Percentiles rank a stretch among this genome's conserved stretches.
Evolutionary conservation across 2,797 vertebrate genomes (phyloP).

Genomic region (Rhinoraja longicauda): DNA sequence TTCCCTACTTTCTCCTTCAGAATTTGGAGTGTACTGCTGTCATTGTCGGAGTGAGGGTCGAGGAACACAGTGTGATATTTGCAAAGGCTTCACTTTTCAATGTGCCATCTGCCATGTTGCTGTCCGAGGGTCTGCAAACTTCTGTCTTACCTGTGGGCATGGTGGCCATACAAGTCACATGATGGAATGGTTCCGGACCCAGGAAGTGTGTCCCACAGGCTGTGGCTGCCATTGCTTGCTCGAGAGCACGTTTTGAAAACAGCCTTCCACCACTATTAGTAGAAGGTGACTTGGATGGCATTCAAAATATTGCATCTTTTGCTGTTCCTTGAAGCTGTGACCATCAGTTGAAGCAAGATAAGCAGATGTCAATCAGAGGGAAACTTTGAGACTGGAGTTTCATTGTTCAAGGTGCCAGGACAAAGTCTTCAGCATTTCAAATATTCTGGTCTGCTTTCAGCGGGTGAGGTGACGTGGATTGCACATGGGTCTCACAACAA

Average conservation of each 20-base stretch:
- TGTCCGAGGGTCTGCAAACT: constrained; percentile 88
- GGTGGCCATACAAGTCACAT: constrained; percentile 93
- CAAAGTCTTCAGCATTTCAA: background rate
- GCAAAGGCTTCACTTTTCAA: constrained; percentile 92
- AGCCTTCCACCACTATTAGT: background rate
- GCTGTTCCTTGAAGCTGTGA: background rate
- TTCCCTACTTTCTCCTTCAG: constrained; percentile 52
- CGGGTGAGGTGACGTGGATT: background rate
- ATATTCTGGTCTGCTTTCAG: background rate
- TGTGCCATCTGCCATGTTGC: constrained; percentile 94
- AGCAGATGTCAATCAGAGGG: background rate
- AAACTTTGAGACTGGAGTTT: background rate
- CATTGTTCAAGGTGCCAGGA: background rate
- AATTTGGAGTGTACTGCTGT: constrained; percentile 91
- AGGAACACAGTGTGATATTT: constrained; percentile 83
- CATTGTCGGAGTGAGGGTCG: constrained; percentile 89
- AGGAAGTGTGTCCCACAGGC: constrained; percentile 90
- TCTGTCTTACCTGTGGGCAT: constrained; percentile 89
- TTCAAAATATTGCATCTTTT: background rate
- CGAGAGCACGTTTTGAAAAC: constrained; percentile 81
- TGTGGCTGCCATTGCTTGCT: constrained; percentile 90
- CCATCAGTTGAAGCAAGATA: background rate
- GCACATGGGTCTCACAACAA: background rate
- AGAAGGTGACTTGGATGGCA: no score
- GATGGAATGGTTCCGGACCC: constrained; percentile 95